phyloP scores from a whole-genome alignment of 2,888 invertebrate genomes.

The Hemicrepidius hirtus region DNA sequence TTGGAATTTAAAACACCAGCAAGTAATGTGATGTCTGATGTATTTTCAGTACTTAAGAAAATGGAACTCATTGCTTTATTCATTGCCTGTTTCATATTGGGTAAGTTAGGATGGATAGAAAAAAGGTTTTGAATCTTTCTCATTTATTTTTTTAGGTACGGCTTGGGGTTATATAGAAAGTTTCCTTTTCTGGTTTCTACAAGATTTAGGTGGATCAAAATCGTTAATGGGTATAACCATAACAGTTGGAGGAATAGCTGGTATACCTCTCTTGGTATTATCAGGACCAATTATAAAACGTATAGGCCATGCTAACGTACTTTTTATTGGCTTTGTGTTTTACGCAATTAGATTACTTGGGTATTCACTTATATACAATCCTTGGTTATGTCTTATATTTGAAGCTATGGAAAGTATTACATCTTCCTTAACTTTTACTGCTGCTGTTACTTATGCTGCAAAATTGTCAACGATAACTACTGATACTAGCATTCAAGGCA shows the following conservation, averaged over 20 bases:
- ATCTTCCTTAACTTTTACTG: conserved; percentile 83
- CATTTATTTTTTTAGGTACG: conserved; percentile 75
- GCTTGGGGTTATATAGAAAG: conserved; percentile 91
- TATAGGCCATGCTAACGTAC: conserved; percentile 85
- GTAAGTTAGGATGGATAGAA: conserved; percentile 70
- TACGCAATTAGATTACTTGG: conserved; percentile 84
- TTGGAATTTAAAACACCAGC: conserved; percentile 86
- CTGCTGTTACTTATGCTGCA: conserved; percentile 86
- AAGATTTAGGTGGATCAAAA: conserved; percentile 84
- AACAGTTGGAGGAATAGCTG: conserved; percentile 85
- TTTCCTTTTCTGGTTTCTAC: conserved; percentile 86
- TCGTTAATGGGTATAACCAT: conserved; percentile 88
- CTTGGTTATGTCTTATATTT: conserved; percentile 84
- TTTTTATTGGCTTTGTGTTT: conserved; percentile 85
- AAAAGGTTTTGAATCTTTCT: too few relatives aligned
- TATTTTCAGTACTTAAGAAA: conserved; percentile 80
- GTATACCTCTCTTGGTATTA: conserved; percentile 84
- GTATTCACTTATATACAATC: conserved; percentile 84
- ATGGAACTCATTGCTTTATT: conserved; percentile 83
- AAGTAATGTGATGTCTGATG: conserved; percentile 81
- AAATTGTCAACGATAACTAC: conserved; percentile 83
- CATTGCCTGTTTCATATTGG: conserved; percentile 82
- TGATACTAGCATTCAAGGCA: conserved; percentile 84
- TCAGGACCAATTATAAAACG: conserved; percentile 84
- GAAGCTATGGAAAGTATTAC: conserved; percentile 87